Conservation (phyloP, 2,888 invertebrate species). For the Callimorpha dominula region DNA sequence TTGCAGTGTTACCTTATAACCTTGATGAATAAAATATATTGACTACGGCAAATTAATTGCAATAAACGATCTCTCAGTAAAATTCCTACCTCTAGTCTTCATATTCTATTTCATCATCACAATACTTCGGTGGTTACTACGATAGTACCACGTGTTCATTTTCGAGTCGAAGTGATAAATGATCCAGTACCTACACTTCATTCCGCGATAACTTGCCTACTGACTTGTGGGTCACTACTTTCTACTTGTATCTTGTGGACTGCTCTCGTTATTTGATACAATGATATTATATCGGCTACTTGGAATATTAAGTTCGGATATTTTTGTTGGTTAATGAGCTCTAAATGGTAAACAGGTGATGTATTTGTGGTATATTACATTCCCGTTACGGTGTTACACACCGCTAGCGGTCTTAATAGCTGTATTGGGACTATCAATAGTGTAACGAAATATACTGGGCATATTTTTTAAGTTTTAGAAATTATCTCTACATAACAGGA, state of each 20-base stretch:
- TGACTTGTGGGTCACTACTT: conserved; percentile 65
- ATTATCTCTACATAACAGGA: background rate
- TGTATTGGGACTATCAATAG: background rate
- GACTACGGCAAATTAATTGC: background rate
- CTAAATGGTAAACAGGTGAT: conserved; percentile 4
- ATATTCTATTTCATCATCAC: conserved; percentile 12
- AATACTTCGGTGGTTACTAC: conserved; percentile 13
- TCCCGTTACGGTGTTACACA: background rate
- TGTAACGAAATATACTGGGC: background rate
- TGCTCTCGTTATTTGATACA: conserved; percentile 56
- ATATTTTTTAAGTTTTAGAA: conserved; percentile 1
- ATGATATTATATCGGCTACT: conserved; percentile 45
- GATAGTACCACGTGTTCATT: conserved; percentile 10
- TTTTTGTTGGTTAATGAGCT: conserved; percentile 9
- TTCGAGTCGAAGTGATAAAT: conserved; percentile 23
- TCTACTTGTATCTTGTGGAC: conserved; percentile 53
- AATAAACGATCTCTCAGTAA: conserved; percentile 1
- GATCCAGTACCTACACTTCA: conserved; percentile 44
- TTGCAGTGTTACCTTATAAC: background rate
- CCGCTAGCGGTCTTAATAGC: background rate
- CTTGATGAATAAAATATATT: no score
- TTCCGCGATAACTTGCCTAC: conserved; percentile 46
- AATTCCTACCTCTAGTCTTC: background rate
- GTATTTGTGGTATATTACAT: background rate
- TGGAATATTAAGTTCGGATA: conserved; percentile 1